Evolutionary conservation across 2,113 vertebrate species (phyloP), one percentile per base, ranked within the genome.

Genomic region (Silurus meridionalis): DNA sequence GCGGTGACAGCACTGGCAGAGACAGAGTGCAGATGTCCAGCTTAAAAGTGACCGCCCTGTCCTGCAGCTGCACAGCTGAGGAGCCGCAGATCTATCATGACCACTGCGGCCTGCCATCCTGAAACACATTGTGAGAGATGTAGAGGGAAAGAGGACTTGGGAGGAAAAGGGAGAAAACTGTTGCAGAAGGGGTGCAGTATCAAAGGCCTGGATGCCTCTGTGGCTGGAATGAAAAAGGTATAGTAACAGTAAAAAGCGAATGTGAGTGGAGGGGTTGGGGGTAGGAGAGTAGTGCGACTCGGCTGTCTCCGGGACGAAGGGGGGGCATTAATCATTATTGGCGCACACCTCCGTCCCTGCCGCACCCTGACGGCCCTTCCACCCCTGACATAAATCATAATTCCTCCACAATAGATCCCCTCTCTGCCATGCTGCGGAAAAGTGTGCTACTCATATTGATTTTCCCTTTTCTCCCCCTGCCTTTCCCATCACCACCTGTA

Each of bases 341-440:
- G 98, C 96, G 95, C 96, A 96, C 96, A 97, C 97, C 96, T 98
- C 96, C 94, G 96, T 97, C 95, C 95, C 91, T 93, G 95, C 96
- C 95, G 94, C 95, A 75, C 92, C 93, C 94, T 96, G 96, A 96
- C 95, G 96, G 96, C 97, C 90, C 94, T 93, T 96, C 94, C 96
- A 97, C 96, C 95, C 96, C 95, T 93, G 96, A 97, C 97, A 99
- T 98, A 99, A 99, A 99, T 99, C 97, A 98, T 98, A 97, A 99
- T 99, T 98, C 97, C 96, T 95, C 95, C 95, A 97, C 97, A 97
- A 98, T 98, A 97, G 97, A 98, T 98, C 96, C 97, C 96, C 95
- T 96, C 94, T 96, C 96, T 96, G 94, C 96, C 94, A 93, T 95
- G 95, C 96, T 95, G 95, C 96, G 96, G 96, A 97, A 97, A 98